phyloP scores from a whole-genome alignment of 2,113 vertebrate species.

The Lophura nycthemera region DNA sequence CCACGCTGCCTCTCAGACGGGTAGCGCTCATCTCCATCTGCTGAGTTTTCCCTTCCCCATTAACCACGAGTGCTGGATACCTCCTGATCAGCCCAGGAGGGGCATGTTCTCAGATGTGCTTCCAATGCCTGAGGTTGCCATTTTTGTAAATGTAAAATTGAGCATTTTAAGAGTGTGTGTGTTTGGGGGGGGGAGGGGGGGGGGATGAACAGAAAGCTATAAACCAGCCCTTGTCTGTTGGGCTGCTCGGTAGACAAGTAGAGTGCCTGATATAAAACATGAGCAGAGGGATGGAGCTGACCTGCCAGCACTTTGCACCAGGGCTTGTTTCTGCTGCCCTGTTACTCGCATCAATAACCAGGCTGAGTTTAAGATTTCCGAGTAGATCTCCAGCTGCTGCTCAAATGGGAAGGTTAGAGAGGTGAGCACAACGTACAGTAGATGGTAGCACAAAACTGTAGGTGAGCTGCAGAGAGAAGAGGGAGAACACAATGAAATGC shows the following conservation, averaged over 20 bases:
- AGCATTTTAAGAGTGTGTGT: too few species aligned
- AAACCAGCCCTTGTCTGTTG: neutral
- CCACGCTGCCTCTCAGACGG: neutral
- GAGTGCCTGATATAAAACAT: neutral
- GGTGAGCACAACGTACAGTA: neutral
- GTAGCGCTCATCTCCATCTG: neutral
- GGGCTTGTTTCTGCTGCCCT: neutral
- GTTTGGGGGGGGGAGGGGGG: too few species aligned
- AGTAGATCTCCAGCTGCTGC: neutral
- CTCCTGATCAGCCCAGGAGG: neutral
- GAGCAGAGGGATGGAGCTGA: neutral
- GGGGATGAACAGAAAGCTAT: neutral
- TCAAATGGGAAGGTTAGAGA: accelerated
- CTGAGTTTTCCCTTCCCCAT: neutral
- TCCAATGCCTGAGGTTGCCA: neutral
- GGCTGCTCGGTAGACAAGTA: accelerated
- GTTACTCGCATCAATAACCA: neutral
- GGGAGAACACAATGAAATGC: neutral
- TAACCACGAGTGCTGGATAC: accelerated
- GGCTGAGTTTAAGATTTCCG: neutral
- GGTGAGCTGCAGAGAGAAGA: neutral
- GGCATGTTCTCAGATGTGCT: neutral
- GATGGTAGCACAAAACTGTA: neutral
- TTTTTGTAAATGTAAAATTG: neutral
- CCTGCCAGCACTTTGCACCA: too few species aligned